phyloP scores from a whole-genome alignment of 1,140 invertebrate genomes.

The Bradysia coprophila region DNA sequence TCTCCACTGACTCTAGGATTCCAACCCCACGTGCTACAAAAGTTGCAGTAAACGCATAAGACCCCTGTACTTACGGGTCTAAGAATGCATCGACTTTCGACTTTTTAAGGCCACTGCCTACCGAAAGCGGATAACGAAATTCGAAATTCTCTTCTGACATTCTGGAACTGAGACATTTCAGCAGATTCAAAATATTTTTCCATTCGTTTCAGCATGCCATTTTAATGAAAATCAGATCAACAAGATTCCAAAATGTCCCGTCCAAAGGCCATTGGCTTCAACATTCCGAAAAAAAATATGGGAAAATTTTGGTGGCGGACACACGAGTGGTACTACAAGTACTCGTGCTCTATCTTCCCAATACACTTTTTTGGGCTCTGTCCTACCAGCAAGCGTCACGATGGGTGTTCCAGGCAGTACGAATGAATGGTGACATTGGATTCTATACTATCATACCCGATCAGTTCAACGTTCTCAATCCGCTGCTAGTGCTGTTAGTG shows the following conservation, averaged over 20 bases:
- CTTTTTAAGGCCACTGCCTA: too few relatives aligned
- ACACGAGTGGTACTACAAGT: conserved; percentile 41
- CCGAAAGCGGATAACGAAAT: too few relatives aligned
- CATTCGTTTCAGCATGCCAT: neutral
- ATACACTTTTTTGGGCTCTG: conserved; percentile 61
- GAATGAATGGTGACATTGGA: conserved; percentile 69
- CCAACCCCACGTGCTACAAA: too few relatives aligned
- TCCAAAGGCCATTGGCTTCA: conserved; percentile 59
- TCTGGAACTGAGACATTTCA: too few relatives aligned
- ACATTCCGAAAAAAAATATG: conserved; percentile 48
- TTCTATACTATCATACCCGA: conserved; percentile 59
- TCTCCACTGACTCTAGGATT: too few relatives aligned
- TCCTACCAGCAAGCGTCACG: conserved; percentile 72
- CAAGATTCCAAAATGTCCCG: conserved; percentile 26
- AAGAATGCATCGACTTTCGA: too few relatives aligned
- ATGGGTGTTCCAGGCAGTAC: conserved; percentile 88
- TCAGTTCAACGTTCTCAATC: conserved; percentile 80
- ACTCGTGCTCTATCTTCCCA: conserved; percentile 46
- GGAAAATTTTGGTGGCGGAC: conserved; percentile 35
- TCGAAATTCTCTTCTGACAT: too few relatives aligned
- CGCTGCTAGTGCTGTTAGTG: conserved; percentile 64
- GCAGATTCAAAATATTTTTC: too few relatives aligned
- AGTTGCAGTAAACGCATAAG: too few relatives aligned
- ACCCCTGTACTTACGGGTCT: too few relatives aligned
- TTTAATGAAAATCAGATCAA: neutral